Evolutionary conservation across 30 jellyfish, hydroid and myxozoan genomes (phyloP), one percentile per base, ranked within the genome.

Genomic region (Pelagia noctiluca): DNA sequence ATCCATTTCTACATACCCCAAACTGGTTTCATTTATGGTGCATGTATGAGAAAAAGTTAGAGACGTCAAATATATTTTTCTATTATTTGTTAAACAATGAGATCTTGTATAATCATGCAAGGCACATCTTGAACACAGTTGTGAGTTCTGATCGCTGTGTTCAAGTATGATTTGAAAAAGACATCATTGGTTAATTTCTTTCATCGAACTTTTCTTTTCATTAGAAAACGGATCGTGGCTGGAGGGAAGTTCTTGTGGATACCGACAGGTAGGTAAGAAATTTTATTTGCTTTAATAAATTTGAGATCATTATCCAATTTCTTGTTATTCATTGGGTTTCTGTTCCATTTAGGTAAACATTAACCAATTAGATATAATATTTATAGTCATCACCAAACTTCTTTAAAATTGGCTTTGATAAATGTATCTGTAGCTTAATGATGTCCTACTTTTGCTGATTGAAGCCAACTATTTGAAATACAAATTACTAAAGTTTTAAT

Each of bases 221-320:
- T 4, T 32, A 87, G 96, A 76, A 37, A 76, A 87, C 91, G 11
- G 74, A 32, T 23, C 54, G 78, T 3, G 96, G 96, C 22, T 87
- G 96, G 96, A 67, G 96, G 33, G 96, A 87, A 78, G 80, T 87
- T 18, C 48, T 87, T 2, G 90, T 87, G 10, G 91, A 87, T 36
- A 23, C 50, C 37, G 38, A 63, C 30, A 35, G 63, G 90, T 85
- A 46, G 38, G 83, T 57, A 33, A 2, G 7, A 4, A 36, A 5
- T 24, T 5, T 26, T n/a, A n/a, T n/a, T n/a, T n/a, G n/a, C n/a
- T n/a, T n/a, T n/a, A n/a, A n/a, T n/a, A n/a, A n/a, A n/a, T n/a
- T n/a, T n/a, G n/a, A n/a, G n/a, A n/a, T n/a, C n/a, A n/a, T n/a
- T n/a, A n/a, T n/a, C n/a, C n/a, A n/a, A n/a, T n/a, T n/a, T n/a